These are phyloP conservation scores for Ispidina lecontei DNA, from an alignment of 2,797 vertebrate genomes.

Conservation along the genomic window DNA sequence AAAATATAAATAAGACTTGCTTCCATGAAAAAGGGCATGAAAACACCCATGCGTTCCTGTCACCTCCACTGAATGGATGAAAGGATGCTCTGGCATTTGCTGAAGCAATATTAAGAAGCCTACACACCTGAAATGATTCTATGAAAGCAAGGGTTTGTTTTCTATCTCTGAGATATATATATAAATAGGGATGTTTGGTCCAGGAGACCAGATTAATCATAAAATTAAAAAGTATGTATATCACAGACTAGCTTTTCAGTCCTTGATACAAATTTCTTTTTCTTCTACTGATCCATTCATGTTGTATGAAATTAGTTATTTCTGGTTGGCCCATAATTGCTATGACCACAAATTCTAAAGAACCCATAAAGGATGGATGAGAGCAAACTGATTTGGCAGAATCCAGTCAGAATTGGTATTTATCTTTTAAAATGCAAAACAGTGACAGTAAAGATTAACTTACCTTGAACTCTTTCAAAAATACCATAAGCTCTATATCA, in stretches of 20 bases:
- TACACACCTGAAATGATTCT: not conserved
- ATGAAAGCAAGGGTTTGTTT: not conserved
- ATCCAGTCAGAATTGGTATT: not conserved
- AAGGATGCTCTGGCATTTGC: not conserved
- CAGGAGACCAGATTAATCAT: not conserved
- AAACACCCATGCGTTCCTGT: not conserved
- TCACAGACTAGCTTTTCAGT: not conserved
- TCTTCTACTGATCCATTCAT: not conserved
- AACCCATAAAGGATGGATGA: not conserved
- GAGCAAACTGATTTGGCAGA: not conserved
- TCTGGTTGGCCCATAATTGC: not conserved
- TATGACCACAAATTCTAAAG: not conserved
- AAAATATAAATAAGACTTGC: not conserved
- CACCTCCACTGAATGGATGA: not conserved
- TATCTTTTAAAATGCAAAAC: conserved; percentile 13
- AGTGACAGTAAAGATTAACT: not conserved
- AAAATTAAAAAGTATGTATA: not conserved
- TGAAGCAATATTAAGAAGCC: not conserved
- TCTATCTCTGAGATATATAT: not conserved
- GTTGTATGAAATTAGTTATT: not conserved
- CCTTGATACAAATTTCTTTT: not conserved
- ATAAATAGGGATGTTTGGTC: not conserved
- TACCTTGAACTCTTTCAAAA: conserved; percentile 15
- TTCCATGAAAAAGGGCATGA: not conserved
- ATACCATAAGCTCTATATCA: not conserved